Evolutionary conservation across 2,113 vertebrate genomes (phyloP), one percentile per base, ranked within the genome.

Genomic region (Phrynosoma platyrhinos): DNA sequence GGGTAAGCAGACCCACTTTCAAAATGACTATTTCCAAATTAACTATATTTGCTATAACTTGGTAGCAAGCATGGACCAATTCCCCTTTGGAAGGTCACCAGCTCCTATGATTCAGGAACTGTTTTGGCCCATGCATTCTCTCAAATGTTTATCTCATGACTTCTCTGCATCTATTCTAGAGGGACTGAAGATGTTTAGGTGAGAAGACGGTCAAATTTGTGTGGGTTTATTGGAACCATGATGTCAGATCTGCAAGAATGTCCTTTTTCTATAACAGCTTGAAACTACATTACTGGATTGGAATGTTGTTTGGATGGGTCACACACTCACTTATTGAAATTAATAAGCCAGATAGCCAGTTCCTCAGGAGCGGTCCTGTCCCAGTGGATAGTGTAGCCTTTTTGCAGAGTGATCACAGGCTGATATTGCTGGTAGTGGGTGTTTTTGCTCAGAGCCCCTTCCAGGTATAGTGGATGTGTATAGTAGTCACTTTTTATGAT

Each of bases 381-480:
- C 99, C 99, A 99, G 94, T 99, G 98, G 90, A 99, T 95, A 8
- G 99, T 99, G 93, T 99, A 99, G 90, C 98, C 97, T 94, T 98
- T 99, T 79, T 96, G 94, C 86, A 99, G 95, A 0, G 97, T 98
- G 93, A 99, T 77, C 36, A 99, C 99, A 0, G 99, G 99, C 95
- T 99, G 99, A 94, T 99, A 99, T 93, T 99, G 99, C 96, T 99
- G 99, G 95, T 99, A 99, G 95, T 99, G 98, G 79, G 97, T 97
- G 91, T 95, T 98, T 94, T 98, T 98, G 42, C 98, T 97, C 85
- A 99, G 96, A 16, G 99, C 98, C 0, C 99, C 99, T 93, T 98
- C 98, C 90, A 99, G 95, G 77, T 91, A 91, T 81, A 99, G 95
- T 0, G 98, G 98, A 30, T 95, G 96, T 32, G 95, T 96, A 0